Evolutionary conservation across 2,888 invertebrate genomes (phyloP), one percentile per base, ranked within the genome.

Genomic region (Limnephilus rhombicus): DNA sequence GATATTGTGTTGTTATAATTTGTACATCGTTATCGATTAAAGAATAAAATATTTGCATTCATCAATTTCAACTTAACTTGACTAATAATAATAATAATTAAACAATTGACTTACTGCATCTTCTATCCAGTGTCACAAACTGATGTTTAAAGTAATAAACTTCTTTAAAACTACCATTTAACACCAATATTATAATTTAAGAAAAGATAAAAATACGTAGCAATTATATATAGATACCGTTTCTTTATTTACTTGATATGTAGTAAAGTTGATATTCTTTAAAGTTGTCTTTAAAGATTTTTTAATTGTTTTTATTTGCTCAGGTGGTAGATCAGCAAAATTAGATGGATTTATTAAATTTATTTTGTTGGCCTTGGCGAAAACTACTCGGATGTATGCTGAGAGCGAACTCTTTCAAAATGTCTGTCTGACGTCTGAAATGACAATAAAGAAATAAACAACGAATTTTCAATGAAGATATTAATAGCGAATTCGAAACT

Each of bases 261-360:
- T 93, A 92, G 89, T 92, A 93, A 93, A 92, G 53, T 91, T 93
- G 93, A 93, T 93, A 93, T 93, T 93, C 93, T 93, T 92, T 91
- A 92, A 93, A 93, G 93, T 93, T 93, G 85, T 92, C 53, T 85
- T 92, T 85, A 86, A 91, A 91, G 87, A 90, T 90, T 81, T 81
- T 37, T 68, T 15, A 68, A 15, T 89, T 85, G 87, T 82, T 37
- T 49, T 88, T 81, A 34, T 80, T 88, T 83, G 80, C n/a, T 31
- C 41, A 83, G 87, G 0, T 31, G 82, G 18, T 89, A 83, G n/a
- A 15, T 31, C 49, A 24, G n/a, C 24, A 81, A 80, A 41, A 80
- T 90, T 90, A 29, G 24, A 29, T 49, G 45, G 85, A 91, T 68
- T 53, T 29, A 15, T 68, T 68, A 15, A 49, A 49, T 49, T 68